Conservation (phyloP, 1,140 invertebrate species). For the Neomicropteryx cornuta region DNA sequence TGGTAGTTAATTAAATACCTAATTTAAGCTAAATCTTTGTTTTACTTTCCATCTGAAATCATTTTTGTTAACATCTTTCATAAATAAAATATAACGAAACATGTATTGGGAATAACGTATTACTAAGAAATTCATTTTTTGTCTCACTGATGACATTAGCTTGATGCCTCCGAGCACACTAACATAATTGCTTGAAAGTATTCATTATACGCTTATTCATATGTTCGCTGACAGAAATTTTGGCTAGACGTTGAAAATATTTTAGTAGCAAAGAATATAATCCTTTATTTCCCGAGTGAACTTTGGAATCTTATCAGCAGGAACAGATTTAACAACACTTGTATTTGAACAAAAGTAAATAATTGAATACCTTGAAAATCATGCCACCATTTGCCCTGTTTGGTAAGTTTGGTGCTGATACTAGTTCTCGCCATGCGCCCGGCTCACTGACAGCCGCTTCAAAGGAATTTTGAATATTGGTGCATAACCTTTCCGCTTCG, state of each 20-base stretch:
- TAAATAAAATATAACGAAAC: too few species aligned
- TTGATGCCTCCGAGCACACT: too few species aligned
- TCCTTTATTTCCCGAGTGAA: neutral
- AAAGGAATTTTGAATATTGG: conserved; percentile 16
- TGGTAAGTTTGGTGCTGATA: conserved; percentile 7
- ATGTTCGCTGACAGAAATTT: too few species aligned
- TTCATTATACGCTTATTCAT: too few species aligned
- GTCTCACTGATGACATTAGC: too few species aligned
- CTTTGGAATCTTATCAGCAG: neutral
- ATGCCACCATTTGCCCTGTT: neutral
- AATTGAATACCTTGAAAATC: neutral
- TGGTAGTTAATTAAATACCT: too few species aligned
- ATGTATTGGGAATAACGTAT: too few species aligned
- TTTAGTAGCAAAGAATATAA: neutral
- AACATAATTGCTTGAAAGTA: too few species aligned
- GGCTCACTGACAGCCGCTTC: conserved; percentile 21
- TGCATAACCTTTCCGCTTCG: conserved; percentile 26
- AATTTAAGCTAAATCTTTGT: too few species aligned
- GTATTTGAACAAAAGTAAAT: neutral
- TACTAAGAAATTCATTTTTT: too few species aligned
- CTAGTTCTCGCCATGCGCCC: conserved; percentile 25
- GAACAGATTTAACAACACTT: neutral
- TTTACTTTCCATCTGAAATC: too few species aligned
- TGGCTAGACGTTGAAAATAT: conserved; percentile 12
- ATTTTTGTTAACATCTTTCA: too few species aligned